These are phyloP conservation scores for Parelbella ahira DNA, from an alignment of 2,888 invertebrate genomes.

Conservation along the genomic window DNA sequence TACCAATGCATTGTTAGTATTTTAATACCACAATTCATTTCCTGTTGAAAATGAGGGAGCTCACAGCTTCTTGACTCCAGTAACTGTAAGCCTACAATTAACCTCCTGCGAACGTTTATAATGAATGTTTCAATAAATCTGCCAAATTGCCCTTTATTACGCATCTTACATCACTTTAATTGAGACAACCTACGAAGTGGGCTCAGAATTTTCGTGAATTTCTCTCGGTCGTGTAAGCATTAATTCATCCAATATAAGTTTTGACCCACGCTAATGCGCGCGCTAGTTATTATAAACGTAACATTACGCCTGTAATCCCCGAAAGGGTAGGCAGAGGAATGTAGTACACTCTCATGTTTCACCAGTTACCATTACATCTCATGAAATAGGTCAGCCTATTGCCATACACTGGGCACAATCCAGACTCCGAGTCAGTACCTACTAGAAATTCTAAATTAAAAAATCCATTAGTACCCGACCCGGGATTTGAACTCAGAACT, in stretches of 20 bases:
- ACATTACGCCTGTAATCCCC: no score
- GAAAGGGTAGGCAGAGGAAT: no score
- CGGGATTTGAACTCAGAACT: no score
- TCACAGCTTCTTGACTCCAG: conserved; percentile 31
- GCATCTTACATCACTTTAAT: conserved; percentile 74
- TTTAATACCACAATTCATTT: conserved; percentile 26
- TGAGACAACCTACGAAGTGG: conserved; percentile 54
- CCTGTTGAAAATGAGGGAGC: conserved; percentile 21
- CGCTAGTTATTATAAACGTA: no score
- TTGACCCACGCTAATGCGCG: conserved; percentile 29
- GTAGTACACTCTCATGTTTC: no score
- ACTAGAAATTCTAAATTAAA: no score
- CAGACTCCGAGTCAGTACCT: no score
- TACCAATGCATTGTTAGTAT: conserved; percentile 15
- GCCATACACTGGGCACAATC: no score
- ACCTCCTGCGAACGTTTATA: conserved; percentile 55
- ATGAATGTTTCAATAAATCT: conserved; percentile 74
- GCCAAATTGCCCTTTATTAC: conserved; percentile 68
- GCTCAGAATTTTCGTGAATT: conserved; percentile 51
- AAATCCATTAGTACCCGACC: no score
- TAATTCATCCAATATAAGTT: conserved; percentile 29
- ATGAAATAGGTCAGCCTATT: no score
- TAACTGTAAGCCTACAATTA: conserved; percentile 62
- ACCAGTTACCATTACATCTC: no score
- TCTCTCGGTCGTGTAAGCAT: conserved; percentile 31